phyloP scores from a whole-genome alignment of 2,113 vertebrate species.

The Syrmaticus mikado region DNA sequence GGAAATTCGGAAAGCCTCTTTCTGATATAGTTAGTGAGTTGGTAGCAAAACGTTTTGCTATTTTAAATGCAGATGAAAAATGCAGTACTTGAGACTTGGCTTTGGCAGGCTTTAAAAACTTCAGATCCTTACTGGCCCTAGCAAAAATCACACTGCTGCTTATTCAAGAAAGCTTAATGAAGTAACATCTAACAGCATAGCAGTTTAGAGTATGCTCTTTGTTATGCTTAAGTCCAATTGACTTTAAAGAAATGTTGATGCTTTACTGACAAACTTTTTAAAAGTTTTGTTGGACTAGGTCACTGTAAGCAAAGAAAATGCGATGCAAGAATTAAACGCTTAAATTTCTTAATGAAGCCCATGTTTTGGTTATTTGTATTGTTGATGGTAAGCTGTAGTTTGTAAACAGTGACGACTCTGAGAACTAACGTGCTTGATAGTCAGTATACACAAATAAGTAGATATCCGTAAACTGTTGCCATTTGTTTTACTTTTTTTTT shows the following conservation, averaged over 20 bases:
- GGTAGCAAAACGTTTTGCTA: not conserved
- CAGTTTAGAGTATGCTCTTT: not conserved
- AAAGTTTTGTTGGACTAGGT: not conserved
- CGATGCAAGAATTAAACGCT: not conserved
- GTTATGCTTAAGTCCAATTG: not conserved
- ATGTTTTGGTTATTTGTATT: not conserved
- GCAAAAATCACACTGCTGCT: not conserved
- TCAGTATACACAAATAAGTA: not conserved
- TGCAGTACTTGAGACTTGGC: not conserved
- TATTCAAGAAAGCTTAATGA: not conserved
- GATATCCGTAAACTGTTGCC: not conserved
- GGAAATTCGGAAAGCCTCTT: not conserved
- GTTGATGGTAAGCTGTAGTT: not conserved
- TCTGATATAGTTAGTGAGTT: not conserved
- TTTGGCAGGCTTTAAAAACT: not conserved
- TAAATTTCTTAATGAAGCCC: not conserved
- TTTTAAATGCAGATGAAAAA: not conserved
- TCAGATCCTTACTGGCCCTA: not conserved
- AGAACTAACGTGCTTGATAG: not conserved
- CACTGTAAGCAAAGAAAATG: not conserved
- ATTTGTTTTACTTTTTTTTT: not conserved
- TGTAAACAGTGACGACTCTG: not conserved
- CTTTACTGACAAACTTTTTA: not conserved
- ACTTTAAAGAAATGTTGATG: not conserved
- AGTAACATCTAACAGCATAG: not conserved